phyloP scores from a whole-genome alignment of 1,140 invertebrate species.

The Parasteatoda tepidariorum region DNA sequence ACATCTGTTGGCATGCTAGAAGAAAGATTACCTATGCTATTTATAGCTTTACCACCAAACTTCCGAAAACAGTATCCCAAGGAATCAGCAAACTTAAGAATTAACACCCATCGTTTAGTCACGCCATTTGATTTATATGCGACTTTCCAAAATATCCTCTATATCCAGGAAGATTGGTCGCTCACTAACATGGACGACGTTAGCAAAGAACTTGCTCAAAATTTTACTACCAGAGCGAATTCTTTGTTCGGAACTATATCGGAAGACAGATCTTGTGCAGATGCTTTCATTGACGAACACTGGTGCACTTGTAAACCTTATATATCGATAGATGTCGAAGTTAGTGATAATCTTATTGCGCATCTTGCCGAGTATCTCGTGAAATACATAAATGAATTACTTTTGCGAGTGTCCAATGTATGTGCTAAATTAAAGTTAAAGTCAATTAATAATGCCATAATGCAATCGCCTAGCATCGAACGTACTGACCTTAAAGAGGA shows the following conservation, averaged over 20 bases:
- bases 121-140: slow-evolving; percentile 89
- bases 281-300: slow-evolving; percentile 68
- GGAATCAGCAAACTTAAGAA: slow-evolving; percentile 69
- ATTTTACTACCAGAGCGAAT: slow-evolving; percentile 67
- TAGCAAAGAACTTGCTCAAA: neutral
- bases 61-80: slow-evolving; percentile 76
- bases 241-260: slow-evolving; percentile 82
- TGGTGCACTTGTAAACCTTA: slow-evolving; percentile 68
- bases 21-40: slow-evolving; percentile 87
- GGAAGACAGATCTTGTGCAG: slow-evolving; percentile 67
- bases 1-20: slow-evolving; percentile 76
- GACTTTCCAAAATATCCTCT: slow-evolving; percentile 75
- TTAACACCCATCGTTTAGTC: slow-evolving; percentile 75
- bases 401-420: neutral
- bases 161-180: slow-evolving; percentile 68
- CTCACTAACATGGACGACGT: slow-evolving; percentile 69
- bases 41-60: slow-evolving; percentile 80
- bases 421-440: slow-evolving; percentile 35
- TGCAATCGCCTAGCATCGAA: slow-evolving; percentile 68
- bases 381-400: slow-evolving; percentile 15
- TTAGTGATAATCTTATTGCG: slow-evolving; percentile 2
- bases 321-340: neutral
- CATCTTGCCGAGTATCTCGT: slow-evolving; percentile 17
- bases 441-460: slow-evolving; percentile 66
- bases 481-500: neutral